phyloP scores from a whole-genome alignment of 1,140 invertebrate species.

The Nixonia krombeini region DNA sequence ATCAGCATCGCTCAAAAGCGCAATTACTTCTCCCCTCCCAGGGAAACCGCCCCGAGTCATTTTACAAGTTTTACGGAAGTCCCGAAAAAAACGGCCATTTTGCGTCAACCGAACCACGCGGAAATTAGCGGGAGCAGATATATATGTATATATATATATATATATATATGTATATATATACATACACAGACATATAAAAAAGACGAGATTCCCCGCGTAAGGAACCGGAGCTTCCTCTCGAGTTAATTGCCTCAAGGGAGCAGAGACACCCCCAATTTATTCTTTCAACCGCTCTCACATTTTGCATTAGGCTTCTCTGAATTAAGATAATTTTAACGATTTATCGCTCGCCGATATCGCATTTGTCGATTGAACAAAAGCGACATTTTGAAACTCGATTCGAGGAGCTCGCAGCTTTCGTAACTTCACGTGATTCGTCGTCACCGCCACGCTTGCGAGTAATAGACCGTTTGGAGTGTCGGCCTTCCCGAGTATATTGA shows the following conservation, averaged over 20 bases:
- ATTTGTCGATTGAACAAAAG: not conserved
- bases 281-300: constrained; percentile 54
- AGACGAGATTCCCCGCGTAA: constrained; percentile 46
- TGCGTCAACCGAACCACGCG: constrained; percentile 32
- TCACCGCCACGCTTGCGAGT: constrained; percentile 20
- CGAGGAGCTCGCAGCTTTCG: too few species aligned
- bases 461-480: constrained; percentile 35
- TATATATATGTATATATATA: too few species aligned
- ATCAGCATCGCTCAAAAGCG: too few species aligned
- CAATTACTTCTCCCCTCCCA: constrained; percentile 14
- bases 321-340: constrained; percentile 60
- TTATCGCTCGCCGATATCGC: constrained; percentile 41
- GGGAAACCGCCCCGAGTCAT: constrained; percentile 22
- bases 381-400: constrained; percentile 1
- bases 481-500: constrained; percentile 27
- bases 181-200: too few species aligned
- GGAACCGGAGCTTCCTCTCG: constrained; percentile 53
- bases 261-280: constrained; percentile 62
- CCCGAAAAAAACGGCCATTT: constrained; percentile 41
- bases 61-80: constrained; percentile 36
- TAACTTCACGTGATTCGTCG: constrained; percentile 18
- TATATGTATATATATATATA: too few species aligned
- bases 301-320: constrained; percentile 53
- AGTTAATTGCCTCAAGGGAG: constrained; percentile 61
- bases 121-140: constrained; percentile 44